Evolutionary conservation across 1,140 invertebrate genomes (phyloP).

Genomic region (Littorina saxatilis): DNA sequence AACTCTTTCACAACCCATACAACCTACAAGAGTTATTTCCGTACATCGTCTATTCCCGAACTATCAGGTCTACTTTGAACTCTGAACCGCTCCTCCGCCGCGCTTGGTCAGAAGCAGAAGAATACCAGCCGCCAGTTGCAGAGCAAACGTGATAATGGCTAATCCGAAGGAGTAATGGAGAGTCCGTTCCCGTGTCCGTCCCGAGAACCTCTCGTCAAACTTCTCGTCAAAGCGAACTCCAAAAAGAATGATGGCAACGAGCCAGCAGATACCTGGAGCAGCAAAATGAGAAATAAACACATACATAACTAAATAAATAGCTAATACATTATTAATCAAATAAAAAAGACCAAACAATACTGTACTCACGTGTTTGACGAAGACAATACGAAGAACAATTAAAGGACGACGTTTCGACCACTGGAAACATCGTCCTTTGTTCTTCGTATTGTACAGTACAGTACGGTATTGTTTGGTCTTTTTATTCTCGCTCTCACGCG

Average conservation of each 20-base stretch:
- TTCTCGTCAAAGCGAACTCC: neutral
- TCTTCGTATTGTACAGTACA: too few relatives aligned
- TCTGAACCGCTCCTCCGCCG: neutral
- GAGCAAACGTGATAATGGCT: constrained; percentile 34
- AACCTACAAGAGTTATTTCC: too few relatives aligned
- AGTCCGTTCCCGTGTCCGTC: neutral
- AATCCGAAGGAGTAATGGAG: constrained; percentile 37
- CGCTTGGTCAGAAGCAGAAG: constrained; percentile 3
- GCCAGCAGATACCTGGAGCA: constrained; percentile 37
- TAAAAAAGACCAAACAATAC: too few relatives aligned
- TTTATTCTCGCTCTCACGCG: too few relatives aligned
- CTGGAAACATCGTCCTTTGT: too few relatives aligned
- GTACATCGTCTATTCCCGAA: too few relatives aligned
- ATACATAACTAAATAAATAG: neutral
- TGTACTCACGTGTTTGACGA: too few relatives aligned
- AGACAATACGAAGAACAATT: too few relatives aligned
- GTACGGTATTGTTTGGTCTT: too few relatives aligned
- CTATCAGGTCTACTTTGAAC: neutral
- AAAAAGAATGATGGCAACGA: constrained; percentile 40
- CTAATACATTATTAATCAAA: neutral
- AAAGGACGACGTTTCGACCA: too few relatives aligned
- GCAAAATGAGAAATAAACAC: neutral
- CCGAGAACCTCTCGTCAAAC: neutral
- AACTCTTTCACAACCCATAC: too few relatives aligned
- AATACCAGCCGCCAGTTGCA: constrained; percentile 26